Conservation (phyloP, 2,888 invertebrate species). For the Plusia festucae region DNA sequence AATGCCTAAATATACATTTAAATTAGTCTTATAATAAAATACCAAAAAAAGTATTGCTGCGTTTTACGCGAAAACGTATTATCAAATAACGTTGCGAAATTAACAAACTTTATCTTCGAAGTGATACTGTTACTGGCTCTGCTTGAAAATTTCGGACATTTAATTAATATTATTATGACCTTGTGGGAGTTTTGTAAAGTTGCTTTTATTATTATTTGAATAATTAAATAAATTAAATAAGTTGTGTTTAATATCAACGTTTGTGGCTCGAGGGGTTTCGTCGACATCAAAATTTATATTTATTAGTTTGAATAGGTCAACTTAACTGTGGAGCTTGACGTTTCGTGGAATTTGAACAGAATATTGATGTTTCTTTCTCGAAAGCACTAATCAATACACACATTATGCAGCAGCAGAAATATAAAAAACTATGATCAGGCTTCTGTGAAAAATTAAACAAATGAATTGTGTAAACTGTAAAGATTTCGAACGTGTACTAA, state of each 20-base stretch:
- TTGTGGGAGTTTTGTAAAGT: not conserved
- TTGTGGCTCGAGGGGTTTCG: constrained; percentile 1
- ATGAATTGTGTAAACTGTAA: too few relatives aligned
- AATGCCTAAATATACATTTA: constrained; percentile 12
- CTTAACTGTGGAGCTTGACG: not conserved
- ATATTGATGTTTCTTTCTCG: too few relatives aligned
- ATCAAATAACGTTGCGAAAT: constrained; percentile 13
- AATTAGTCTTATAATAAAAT: not conserved
- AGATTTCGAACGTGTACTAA: too few relatives aligned
- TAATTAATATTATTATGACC: constrained; percentile 15
- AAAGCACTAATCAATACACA: too few relatives aligned
- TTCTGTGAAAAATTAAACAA: too few relatives aligned
- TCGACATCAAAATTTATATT: constrained; percentile 1
- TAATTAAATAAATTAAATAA: constrained; percentile 6
- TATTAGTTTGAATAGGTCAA: not conserved
- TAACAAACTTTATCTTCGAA: constrained; percentile 24
- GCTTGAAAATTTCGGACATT: constrained; percentile 18
- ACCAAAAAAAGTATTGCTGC: not conserved
- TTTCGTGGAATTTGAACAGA: too few relatives aligned
- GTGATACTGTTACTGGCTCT: constrained; percentile 29
- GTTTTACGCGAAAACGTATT: constrained; percentile 2
- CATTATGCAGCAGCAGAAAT: too few relatives aligned
- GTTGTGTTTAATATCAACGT: constrained; percentile 2
- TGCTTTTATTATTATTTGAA: not conserved
- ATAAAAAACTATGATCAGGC: too few relatives aligned